phyloP scores from a whole-genome alignment of 2,113 vertebrate species.

The Aythya baeri region DNA sequence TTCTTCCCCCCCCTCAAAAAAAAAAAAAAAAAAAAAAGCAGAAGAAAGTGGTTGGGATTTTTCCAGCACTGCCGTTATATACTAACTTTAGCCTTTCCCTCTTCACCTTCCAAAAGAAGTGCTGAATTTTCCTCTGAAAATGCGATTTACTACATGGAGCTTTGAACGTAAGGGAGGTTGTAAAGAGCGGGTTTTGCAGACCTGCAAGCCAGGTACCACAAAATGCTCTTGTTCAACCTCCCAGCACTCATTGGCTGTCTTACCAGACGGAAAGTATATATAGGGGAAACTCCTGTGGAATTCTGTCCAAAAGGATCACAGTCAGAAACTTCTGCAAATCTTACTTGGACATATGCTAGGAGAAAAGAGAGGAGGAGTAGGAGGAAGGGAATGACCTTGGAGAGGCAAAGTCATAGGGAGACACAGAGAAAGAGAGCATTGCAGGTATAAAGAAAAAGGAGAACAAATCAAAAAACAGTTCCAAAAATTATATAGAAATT shows the following conservation, averaged over 20 bases:
- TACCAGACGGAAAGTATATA: background rate
- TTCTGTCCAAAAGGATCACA: background rate
- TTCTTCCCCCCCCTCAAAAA: background rate
- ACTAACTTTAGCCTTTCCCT: background rate
- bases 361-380: background rate
- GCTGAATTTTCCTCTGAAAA: background rate
- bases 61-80: background rate
- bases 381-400: background rate
- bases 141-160: accelerated
- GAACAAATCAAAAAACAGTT: background rate
- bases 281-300: background rate
- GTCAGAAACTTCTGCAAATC: background rate
- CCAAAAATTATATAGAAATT: background rate
- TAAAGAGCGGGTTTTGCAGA: background rate
- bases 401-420: background rate
- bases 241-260: background rate
- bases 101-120: background rate
- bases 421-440: background rate
- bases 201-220: background rate
- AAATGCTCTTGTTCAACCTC: background rate
- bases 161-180: background rate
- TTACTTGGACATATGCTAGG: background rate
- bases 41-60: background rate
- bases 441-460: background rate
- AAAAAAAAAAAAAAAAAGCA: background rate